Conservation (phyloP, 1,140 invertebrate species). For the Danaus melanippus region DNA sequence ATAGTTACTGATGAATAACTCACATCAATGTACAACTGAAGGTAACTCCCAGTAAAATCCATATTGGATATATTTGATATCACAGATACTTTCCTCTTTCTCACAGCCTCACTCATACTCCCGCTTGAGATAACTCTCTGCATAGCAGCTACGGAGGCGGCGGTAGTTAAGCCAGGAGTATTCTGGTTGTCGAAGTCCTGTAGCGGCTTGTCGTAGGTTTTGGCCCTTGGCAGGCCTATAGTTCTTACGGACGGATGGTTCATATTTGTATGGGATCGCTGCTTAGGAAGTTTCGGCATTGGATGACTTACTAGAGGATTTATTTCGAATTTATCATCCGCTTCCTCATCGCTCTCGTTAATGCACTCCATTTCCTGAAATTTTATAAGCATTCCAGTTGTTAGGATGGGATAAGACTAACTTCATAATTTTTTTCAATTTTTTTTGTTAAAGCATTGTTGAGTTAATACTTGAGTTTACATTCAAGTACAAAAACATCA, state of each 20-base stretch:
- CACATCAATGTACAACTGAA: conserved; percentile 77
- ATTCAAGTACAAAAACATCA: too few relatives aligned
- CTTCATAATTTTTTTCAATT: too few relatives aligned
- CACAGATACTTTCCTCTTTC: conserved; percentile 75
- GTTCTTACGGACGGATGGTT: conserved; percentile 61
- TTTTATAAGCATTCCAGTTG: too few relatives aligned
- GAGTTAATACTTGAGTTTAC: too few relatives aligned
- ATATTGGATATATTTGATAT: conserved; percentile 80
- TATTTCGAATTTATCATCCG: conserved; percentile 65
- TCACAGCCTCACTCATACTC: conserved; percentile 63
- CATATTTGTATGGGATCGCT: conserved; percentile 54
- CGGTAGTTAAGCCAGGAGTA: conserved; percentile 51
- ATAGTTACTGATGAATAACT: conserved; percentile 27
- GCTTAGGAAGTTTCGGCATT: conserved; percentile 55
- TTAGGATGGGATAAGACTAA: too few relatives aligned
- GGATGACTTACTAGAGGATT: conserved; percentile 59
- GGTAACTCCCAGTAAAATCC: conserved; percentile 80
- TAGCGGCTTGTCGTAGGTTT: conserved; percentile 70
- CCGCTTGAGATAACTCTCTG: conserved; percentile 71
- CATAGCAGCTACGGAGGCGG: conserved; percentile 69
- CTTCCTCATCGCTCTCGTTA: conserved; percentile 73
- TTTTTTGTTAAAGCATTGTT: too few relatives aligned
- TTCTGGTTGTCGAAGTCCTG: conserved; percentile 64
- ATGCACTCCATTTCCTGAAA: conserved; percentile 76
- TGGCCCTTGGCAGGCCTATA: conserved; percentile 58